A percentile compares a stretch with the other conserved stretches of the same genome.
phyloP scores from a whole-genome alignment of 2,797 vertebrate genomes.

The Muscicapa comitata region DNA sequence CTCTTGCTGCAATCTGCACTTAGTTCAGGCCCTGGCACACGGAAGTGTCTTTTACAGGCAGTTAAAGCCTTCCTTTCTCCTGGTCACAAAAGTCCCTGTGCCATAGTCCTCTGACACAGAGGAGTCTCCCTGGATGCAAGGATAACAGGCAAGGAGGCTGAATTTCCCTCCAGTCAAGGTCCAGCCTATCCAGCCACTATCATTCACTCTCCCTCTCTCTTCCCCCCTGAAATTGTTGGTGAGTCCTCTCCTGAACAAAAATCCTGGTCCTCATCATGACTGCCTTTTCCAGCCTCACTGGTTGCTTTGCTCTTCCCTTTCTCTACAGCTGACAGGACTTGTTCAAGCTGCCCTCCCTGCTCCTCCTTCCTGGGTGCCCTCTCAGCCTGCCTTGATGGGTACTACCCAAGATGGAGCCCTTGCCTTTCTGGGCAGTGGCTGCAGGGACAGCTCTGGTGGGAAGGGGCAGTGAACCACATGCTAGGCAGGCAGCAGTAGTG shows the following conservation, averaged over 20 bases:
- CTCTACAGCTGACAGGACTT: neutral
- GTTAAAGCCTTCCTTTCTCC: neutral
- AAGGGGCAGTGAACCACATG: neutral
- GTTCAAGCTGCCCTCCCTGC: neutral
- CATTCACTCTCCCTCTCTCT: neutral
- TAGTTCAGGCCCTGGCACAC: neutral
- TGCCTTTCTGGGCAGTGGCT: neutral
- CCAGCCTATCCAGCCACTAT: neutral
- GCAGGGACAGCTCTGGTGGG: neutral
- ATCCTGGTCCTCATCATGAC: neutral
- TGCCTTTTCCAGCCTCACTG: neutral
- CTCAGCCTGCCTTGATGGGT: neutral
- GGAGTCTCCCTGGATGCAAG: neutral
- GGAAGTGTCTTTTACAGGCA: neutral
- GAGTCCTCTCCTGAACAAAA: neutral
- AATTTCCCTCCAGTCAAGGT: neutral
- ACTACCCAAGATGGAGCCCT: neutral
- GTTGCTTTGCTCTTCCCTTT: neutral
- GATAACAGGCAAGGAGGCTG: neutral
- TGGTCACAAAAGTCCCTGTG: neutral
- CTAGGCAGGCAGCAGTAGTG: fast-evolving
- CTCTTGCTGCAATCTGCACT: neutral
- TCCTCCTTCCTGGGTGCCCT: neutral
- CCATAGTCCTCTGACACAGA: neutral
- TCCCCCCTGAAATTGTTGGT: neutral